Evolutionary conservation across 2,797 vertebrate species (phyloP).

Genomic region (Esox lucius): DNA sequence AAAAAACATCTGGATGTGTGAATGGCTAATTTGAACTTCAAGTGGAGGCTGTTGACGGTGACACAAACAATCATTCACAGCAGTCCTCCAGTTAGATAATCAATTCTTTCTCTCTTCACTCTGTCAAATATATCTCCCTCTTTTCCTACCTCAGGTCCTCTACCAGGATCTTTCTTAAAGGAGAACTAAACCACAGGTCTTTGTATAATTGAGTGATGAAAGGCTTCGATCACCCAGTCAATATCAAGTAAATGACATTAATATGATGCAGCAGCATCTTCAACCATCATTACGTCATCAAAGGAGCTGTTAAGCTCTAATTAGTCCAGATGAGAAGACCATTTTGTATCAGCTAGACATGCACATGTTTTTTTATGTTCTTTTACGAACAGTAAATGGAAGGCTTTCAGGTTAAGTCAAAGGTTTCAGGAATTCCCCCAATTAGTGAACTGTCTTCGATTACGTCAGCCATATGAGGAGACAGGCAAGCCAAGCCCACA

Average conservation of each 20-base stretch:
- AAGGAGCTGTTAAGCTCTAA: background rate
- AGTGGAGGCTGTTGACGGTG: background rate
- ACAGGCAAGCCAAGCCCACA: background rate
- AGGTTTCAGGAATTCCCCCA: background rate
- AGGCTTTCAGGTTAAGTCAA: background rate
- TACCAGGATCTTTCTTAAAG: background rate
- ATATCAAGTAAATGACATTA: background rate
- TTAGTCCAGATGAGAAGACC: background rate
- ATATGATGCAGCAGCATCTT: background rate
- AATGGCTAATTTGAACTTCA: background rate
- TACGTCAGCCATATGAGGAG: background rate
- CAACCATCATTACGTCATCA: background rate
- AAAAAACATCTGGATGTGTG: background rate
- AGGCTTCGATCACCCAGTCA: background rate
- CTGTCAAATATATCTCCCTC: background rate
- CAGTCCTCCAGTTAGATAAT: background rate
- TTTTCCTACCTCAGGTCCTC: background rate
- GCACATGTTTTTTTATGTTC: background rate
- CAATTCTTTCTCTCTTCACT: background rate
- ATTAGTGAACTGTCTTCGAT: background rate
- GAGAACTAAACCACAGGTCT: background rate
- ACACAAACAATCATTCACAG: background rate
- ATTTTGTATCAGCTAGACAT: background rate
- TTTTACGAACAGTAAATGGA: background rate
- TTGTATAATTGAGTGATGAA: too few relatives aligned